A percentile compares a stretch with the other conserved stretches of the same genome.
These are phyloP conservation scores for Brachionus manjavacas DNA, from an alignment of 1,140 invertebrate genomes.

Conservation along the genomic window DNA sequence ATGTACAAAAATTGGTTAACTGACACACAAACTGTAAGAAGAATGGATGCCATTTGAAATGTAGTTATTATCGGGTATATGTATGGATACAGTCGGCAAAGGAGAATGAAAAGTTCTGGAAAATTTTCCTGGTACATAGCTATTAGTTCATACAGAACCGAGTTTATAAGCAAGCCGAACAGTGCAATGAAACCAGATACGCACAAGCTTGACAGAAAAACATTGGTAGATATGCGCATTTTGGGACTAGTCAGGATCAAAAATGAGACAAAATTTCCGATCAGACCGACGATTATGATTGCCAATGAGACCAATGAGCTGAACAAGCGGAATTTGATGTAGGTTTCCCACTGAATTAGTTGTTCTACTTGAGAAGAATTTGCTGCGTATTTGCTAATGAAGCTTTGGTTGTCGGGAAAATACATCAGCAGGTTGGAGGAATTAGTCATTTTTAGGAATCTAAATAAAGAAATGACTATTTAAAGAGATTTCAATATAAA, in stretches of 20 bases:
- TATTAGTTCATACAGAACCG: neutral
- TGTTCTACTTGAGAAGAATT: neutral
- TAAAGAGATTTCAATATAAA: neutral
- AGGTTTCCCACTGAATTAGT: neutral
- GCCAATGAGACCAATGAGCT: conserved; percentile 14
- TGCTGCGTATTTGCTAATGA: neutral
- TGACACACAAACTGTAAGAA: conserved; percentile 25
- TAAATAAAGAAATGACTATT: neutral
- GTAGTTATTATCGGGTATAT: conserved; percentile 11
- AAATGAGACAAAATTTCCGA: conserved; percentile 4
- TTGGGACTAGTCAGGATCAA: neutral
- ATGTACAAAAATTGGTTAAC: conserved; percentile 28
- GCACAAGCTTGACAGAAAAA: conserved; percentile 19
- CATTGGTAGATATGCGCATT: conserved; percentile 9
- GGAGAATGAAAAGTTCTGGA: neutral
- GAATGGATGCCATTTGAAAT: conserved; percentile 21
- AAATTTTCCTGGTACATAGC: neutral
- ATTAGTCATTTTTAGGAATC: neutral
- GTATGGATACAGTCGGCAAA: conserved; percentile 6
- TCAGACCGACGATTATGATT: neutral
- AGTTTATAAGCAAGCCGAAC: neutral
- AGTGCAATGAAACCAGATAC: neutral
- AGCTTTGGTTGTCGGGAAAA: neutral
- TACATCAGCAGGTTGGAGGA: neutral
- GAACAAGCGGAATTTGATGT: neutral